Evolutionary conservation across 1,140 invertebrate species (phyloP).

Genomic region (Calephelis nemesis): DNA sequence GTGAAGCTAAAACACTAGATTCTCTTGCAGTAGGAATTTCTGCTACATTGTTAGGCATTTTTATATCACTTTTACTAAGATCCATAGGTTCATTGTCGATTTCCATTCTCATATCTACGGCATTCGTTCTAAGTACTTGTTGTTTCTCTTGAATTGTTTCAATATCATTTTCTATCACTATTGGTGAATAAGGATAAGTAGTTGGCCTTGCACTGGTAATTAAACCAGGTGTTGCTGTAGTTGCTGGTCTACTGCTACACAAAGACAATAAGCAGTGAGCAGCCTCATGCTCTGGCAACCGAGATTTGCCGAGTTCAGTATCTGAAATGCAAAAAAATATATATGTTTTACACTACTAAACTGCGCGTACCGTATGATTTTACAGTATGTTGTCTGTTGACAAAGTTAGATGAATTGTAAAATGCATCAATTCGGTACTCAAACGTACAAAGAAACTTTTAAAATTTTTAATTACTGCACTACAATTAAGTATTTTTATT

Average conservation of each 20-base stretch:
- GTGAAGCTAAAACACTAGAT: conserved; percentile 81
- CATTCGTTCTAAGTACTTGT: conserved; percentile 35
- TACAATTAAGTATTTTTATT: too few species aligned
- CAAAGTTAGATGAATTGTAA: too few species aligned
- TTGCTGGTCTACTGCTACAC: conserved; percentile 71
- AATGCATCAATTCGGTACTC: too few species aligned
- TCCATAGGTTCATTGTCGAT: conserved; percentile 80
- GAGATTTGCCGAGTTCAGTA: conserved; percentile 80
- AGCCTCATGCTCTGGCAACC: conserved; percentile 90
- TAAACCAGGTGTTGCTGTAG: conserved; percentile 76
- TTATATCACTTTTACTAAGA: conserved; percentile 75
- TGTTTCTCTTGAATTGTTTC: conserved; percentile 53
- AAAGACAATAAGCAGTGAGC: conserved; percentile 91
- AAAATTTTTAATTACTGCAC: too few species aligned
- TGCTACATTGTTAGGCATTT: conserved; percentile 49
- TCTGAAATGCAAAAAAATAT: conserved; percentile 60
- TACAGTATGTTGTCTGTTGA: too few species aligned
- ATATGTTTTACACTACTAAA: background rate
- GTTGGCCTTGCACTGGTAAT: conserved; percentile 79
- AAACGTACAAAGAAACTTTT: too few species aligned
- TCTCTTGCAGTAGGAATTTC: conserved; percentile 83
- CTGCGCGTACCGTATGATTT: too few species aligned
- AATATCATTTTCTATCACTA: conserved; percentile 49
- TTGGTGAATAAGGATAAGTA: conserved; percentile 82
- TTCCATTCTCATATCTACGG: conserved; percentile 48